phyloP scores from a whole-genome alignment of 2,113 vertebrate species.

The Osmerus mordax region DNA sequence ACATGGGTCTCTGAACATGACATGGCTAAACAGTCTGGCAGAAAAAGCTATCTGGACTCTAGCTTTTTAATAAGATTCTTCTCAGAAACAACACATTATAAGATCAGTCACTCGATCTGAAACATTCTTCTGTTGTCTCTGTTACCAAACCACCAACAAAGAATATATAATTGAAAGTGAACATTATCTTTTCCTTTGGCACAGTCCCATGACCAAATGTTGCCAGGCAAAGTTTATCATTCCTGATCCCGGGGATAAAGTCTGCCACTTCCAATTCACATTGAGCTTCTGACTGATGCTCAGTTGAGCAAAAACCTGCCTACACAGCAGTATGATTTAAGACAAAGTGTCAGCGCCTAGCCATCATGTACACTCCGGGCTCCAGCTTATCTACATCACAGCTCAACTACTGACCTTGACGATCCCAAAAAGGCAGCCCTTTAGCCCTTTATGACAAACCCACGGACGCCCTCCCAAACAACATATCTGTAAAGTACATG shows the following conservation, averaged over 20 bases:
- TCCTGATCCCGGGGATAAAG: conserved; percentile 38
- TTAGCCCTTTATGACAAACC: too few species aligned
- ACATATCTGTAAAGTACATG: too few species aligned
- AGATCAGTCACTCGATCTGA: background rate
- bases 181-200: conserved; percentile 7
- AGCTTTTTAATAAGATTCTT: background rate
- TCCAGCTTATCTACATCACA: conserved; percentile 42
- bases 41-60: background rate
- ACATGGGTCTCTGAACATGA: conserved; percentile 14
- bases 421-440: too few species aligned
- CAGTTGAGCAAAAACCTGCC: conserved; percentile 52
- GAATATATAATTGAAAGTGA: background rate
- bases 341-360: conserved; percentile 42
- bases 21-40: conserved; percentile 10
- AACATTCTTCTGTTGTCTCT: conserved; percentile 2
- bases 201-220: conserved; percentile 18
- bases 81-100: background rate
- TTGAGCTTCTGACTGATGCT: conserved; percentile 44
- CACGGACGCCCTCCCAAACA: too few species aligned
- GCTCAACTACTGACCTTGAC: background rate
- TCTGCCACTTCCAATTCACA: conserved; percentile 37
- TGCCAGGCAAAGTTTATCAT: conserved; percentile 39
- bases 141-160: background rate
- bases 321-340: conserved; percentile 49
- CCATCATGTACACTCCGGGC: conserved; percentile 36